phyloP scores from a whole-genome alignment of 2,113 vertebrate genomes.

The Myotis davidii region DNA sequence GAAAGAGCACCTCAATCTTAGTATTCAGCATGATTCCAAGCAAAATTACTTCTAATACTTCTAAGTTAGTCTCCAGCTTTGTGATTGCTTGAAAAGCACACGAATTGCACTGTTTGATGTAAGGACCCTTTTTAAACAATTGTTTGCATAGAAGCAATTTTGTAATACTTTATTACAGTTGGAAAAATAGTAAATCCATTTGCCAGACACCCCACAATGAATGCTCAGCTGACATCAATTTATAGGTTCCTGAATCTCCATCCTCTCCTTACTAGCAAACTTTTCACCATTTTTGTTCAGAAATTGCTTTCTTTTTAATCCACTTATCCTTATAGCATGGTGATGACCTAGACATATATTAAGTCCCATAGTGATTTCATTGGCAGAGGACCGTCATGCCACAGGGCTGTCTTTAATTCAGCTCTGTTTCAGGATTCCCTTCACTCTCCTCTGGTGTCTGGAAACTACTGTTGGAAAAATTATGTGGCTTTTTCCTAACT shows the following conservation, averaged over 20 bases:
- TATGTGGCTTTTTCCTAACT: neutral
- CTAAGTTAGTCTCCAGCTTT: conserved; percentile 17
- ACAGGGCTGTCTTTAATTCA: neutral
- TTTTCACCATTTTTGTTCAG: conserved; percentile 34
- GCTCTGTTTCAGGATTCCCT: neutral
- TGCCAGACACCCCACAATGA: conserved; percentile 11
- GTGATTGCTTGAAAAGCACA: conserved; percentile 24
- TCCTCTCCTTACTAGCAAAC: conserved; percentile 57
- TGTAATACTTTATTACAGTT: conserved; percentile 54
- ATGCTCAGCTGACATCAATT: conserved; percentile 51
- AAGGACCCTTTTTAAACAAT: conserved; percentile 42
- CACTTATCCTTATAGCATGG: neutral
- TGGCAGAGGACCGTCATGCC: neutral
- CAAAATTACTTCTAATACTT: conserved; percentile 49
- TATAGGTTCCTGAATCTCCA: conserved; percentile 19
- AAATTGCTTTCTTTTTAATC: conserved; percentile 45
- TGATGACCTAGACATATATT: neutral
- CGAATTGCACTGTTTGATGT: neutral
- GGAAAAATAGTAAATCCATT: conserved; percentile 61
- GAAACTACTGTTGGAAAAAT: neutral
- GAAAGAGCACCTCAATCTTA: neutral
- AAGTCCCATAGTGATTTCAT: conserved; percentile 1
- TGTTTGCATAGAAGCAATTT: conserved; percentile 63
- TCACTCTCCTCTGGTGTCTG: neutral
- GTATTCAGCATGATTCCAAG: neutral